A percentile compares a stretch with the other conserved stretches of the same genome.
Evolutionary conservation across 2,113 vertebrate species (phyloP).

Genomic region (Xiphorhynchus elegans): DNA sequence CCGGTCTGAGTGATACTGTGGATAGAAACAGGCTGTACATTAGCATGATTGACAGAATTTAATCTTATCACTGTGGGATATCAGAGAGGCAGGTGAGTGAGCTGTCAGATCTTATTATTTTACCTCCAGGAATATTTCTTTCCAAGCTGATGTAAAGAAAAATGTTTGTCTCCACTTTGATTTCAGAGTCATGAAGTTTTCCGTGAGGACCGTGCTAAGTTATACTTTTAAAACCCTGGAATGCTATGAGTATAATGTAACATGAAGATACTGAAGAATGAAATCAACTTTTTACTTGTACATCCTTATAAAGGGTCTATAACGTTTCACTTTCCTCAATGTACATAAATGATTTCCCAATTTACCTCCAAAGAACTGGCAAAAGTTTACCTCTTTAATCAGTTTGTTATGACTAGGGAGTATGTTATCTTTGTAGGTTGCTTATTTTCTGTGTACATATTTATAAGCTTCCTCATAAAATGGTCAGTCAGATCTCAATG

Average conservation of each 20-base stretch:
- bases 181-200: background rate
- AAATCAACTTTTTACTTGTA: background rate
- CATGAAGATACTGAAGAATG: rapidly evolving
- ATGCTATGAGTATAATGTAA: rapidly evolving
- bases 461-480: background rate
- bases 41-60: background rate
- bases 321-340: background rate
- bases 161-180: background rate
- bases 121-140: background rate
- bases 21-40: background rate
- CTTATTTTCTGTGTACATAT: background rate
- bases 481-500: background rate
- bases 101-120: background rate
- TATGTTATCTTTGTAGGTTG: background rate
- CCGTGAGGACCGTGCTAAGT: background rate
- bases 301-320: background rate
- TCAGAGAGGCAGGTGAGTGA: background rate
- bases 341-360: background rate
- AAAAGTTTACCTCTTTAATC: background rate
- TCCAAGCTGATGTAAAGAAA: background rate
- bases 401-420: background rate
- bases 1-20: background rate
- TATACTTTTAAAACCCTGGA: background rate
- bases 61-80: background rate
- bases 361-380: background rate